Evolutionary conservation across 2,113 vertebrate species (phyloP).

Genomic region (Platichthys flesus): DNA sequence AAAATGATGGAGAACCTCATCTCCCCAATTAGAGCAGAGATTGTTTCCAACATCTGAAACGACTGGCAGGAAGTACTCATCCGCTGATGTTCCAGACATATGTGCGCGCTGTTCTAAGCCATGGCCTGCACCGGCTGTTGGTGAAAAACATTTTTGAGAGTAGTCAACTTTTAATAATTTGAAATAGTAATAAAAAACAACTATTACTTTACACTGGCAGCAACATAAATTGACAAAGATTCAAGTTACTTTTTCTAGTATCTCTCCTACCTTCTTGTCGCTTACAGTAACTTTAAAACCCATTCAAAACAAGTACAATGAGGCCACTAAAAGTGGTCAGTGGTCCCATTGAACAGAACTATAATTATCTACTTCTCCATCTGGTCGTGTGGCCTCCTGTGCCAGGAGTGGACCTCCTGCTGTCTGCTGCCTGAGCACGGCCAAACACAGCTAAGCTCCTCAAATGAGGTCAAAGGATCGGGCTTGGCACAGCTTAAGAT

Average conservation of each 20-base stretch:
- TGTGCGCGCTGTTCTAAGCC: constrained; percentile 32
- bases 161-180: constrained; percentile 32
- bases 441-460: constrained; percentile 62
- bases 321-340: constrained; percentile 50
- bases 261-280: neutral
- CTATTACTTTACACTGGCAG: constrained; percentile 17
- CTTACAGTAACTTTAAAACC: constrained; percentile 13
- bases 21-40: constrained; percentile 49
- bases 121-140: constrained; percentile 33
- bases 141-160: constrained; percentile 14
- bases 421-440: constrained; percentile 28
- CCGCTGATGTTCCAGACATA: constrained; percentile 60
- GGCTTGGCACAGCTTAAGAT: constrained; percentile 54
- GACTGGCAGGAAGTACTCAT: constrained; percentile 22
- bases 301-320: constrained; percentile 38
- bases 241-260: neutral
- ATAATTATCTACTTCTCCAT: constrained; percentile 71
- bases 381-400: constrained; percentile 58
- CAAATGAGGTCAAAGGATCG: constrained; percentile 66
- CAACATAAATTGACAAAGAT: neutral
- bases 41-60: constrained; percentile 56
- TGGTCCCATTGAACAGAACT: constrained; percentile 54
- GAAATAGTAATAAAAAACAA: neutral
- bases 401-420: constrained; percentile 63
- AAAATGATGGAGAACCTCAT: constrained; percentile 58